A percentile compares a stretch with the other conserved stretches of the same genome.
Evolutionary conservation across 2,888 invertebrate species (phyloP).

Genomic region (Anarsia innoxiella): DNA sequence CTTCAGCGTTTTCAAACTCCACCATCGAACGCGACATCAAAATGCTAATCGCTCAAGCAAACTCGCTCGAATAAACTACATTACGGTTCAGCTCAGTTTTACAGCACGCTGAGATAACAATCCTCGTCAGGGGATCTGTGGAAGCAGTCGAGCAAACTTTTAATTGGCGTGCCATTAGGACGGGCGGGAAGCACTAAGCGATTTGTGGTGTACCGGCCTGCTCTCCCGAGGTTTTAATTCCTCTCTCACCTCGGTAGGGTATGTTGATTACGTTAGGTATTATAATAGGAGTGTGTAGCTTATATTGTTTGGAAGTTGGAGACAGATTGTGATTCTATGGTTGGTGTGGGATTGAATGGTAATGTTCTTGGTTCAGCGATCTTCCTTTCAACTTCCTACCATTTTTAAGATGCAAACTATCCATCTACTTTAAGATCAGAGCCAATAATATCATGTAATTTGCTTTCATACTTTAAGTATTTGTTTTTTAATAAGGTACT

Average conservation of each 20-base stretch:
- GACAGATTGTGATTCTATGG: neutral
- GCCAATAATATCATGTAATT: too few species aligned
- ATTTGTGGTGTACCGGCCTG: conserved; percentile 73
- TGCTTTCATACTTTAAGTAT: too few species aligned
- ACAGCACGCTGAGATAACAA: conserved; percentile 62
- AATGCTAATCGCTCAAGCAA: conserved; percentile 55
- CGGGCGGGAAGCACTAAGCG: conserved; percentile 70
- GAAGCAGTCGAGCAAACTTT: conserved; percentile 55
- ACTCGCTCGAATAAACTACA: conserved; percentile 61
- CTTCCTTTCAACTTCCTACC: too few species aligned
- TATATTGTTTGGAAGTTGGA: too few species aligned
- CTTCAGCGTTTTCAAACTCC: too few species aligned
- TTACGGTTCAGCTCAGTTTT: conserved; percentile 65
- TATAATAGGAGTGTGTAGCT: too few species aligned
- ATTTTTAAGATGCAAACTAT: too few species aligned
- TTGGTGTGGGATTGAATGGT: too few species aligned
- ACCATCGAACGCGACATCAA: conserved; percentile 40
- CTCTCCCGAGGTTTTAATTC: conserved; percentile 63
- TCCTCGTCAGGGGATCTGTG: conserved; percentile 53
- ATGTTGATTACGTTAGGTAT: conserved; percentile 35
- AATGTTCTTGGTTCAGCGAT: too few species aligned
- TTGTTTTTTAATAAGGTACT: too few species aligned
- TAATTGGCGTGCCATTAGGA: conserved; percentile 75
- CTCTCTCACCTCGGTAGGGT: conserved; percentile 52
- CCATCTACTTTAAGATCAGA: too few species aligned